Base-by-base conservation (phyloP, 2,888 invertebrate species). In the Polydrusus pterygomalis region DNA sequence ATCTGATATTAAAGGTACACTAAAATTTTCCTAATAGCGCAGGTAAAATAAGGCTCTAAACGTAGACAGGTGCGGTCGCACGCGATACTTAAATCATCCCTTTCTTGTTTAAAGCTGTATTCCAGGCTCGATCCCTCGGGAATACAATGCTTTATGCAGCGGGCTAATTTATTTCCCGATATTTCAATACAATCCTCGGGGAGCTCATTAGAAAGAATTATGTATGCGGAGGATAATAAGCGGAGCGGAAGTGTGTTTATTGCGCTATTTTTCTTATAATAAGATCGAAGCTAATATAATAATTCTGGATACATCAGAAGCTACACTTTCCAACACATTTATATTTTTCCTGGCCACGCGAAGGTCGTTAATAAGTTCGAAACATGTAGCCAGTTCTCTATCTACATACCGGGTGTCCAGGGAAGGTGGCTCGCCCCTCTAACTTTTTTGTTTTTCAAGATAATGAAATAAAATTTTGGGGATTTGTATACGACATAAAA, bases 101-200 rank as follows among this genome's bases (percentile, higher is more conserved):
- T 60, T 20, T 63, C 25, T 64, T n/a, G 43, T 70, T 74, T 69
- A 15, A 51, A 49, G 47, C 47, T 49, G 25, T 38, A 38, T 47
- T 47, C 17, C 62, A 62, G 51, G 15, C 47, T 11, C 9, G 13
- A 20, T 70, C 75, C 70, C 51, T 60, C n/a, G 75, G 70, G 65
- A 74, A 34, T 34, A 40, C n/a, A 17, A 1, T 34, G 64, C 25
- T 58, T 67, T 38, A 58, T 20, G 64, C 64, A 63, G 13, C 54
- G 38, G 51, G 49, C 65, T 75, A 75, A 75, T 75, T 75, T 70
- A 75, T 65, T 70, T 65, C 70, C 70, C 75, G 65, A 75, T 75
- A 70, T 65, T 75, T 64, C 70, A 65, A 70, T 70, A 34, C 51
- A 20, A 10, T 75, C 70, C 70, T 75, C n/a, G 47, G 75, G 75